Evolutionary conservation across 2,888 invertebrate species (phyloP).

Genomic region (Pristionchus mayeri): DNA sequence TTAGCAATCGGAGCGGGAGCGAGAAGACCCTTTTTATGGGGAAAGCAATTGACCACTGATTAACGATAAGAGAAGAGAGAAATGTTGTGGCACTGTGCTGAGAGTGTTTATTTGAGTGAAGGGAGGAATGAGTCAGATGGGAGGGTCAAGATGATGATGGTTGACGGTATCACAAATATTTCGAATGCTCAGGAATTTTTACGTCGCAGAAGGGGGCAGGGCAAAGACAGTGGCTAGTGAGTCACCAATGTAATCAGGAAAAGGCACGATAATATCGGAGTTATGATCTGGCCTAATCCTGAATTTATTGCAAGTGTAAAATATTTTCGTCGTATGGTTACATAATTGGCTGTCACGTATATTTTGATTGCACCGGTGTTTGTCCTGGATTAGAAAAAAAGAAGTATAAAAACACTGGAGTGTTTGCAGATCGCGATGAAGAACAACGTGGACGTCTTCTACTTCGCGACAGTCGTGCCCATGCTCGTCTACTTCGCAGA

Average conservation of each 20-base stretch:
- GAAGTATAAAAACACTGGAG: too few species aligned
- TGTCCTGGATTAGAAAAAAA: too few species aligned
- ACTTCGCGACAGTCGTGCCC: constrained; percentile 94
- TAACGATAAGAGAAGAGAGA: not conserved
- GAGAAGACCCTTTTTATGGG: not conserved
- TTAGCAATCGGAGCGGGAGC: constrained; percentile 19
- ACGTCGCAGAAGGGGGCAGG: not conserved
- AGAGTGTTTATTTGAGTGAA: not conserved
- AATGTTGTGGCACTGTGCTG: not conserved
- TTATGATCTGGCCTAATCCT: too few species aligned
- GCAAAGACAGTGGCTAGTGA: not conserved
- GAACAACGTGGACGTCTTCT: constrained; percentile 98
- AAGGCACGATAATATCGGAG: not conserved
- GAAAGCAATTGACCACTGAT: constrained; percentile 26
- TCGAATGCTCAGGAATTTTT: not conserved
- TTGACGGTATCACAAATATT: not conserved
- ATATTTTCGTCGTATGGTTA: too few species aligned
- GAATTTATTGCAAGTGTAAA: too few species aligned
- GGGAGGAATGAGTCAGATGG: not conserved
- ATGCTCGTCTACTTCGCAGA: constrained; percentile 93
- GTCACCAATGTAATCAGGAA: not conserved
- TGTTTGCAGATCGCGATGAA: constrained; percentile 90
- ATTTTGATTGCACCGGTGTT: too few species aligned
- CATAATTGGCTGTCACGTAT: too few species aligned
- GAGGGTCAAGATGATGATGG: not conserved